Percentiles rank a stretch among this genome's conserved stretches.
phyloP scores from a whole-genome alignment of 2,113 vertebrate species.

The Micromys minutus region DNA sequence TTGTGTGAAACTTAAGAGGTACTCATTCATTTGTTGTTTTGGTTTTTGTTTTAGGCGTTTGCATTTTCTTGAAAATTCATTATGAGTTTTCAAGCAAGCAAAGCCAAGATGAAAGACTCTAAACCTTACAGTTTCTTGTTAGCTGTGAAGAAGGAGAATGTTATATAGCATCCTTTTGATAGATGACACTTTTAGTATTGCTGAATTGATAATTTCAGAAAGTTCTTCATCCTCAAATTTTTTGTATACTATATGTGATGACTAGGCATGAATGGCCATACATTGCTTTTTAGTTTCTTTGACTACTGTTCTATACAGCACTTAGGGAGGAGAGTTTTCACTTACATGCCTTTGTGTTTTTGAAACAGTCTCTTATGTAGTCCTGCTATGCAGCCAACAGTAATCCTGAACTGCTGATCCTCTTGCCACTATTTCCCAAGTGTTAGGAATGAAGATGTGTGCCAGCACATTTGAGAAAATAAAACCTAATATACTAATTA shows the following conservation, averaged over 20 bases:
- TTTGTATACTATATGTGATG: background rate
- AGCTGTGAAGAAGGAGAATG: background rate
- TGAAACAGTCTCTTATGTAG: background rate
- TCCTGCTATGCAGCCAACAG: no score
- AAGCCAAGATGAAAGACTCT: background rate
- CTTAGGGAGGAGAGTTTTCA: background rate
- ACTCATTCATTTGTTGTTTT: conserved; percentile 53
- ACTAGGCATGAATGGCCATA: background rate
- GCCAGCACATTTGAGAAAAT: background rate
- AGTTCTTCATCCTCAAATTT: background rate
- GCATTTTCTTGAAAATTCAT: conserved; percentile 47
- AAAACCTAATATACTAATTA: background rate
- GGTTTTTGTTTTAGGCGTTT: background rate
- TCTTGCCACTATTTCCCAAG: background rate
- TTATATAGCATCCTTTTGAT: background rate
- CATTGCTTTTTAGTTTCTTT: background rate
- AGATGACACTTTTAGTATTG: background rate
- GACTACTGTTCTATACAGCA: background rate
- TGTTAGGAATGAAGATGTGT: background rate
- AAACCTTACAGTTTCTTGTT: background rate
- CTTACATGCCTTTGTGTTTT: background rate
- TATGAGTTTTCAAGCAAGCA: conserved; percentile 34
- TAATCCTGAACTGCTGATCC: background rate
- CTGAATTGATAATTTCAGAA: background rate
- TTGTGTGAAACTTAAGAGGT: conserved; percentile 30